Base-by-base conservation (phyloP, 2,113 vertebrate genomes). In the Notechis scutatus region DNA sequence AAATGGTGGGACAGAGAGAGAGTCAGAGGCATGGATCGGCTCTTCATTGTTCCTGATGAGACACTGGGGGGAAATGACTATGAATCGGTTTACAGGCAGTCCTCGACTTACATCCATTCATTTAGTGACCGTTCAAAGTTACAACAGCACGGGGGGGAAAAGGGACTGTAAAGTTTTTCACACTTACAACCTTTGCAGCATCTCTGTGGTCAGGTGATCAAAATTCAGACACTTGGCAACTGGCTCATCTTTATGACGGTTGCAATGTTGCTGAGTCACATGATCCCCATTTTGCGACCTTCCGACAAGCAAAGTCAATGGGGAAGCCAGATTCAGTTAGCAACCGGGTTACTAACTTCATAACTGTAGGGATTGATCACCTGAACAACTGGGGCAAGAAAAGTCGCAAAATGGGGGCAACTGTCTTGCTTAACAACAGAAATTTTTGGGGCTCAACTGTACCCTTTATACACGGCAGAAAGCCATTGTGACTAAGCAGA, bases 1-100 rank as follows among this genome's bases (percentile, higher is more conserved):
- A 0, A 69, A 61, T 2, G 7, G 21, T 7, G 18, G 47, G 26
- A 29, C 4, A n/a, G 1, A 45, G 20, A 7, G 47, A 1, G 1
- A 85, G 34, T 23, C 2, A 87, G 15, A 12, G 45, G 24, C 11
- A 5, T 0, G 5, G 6, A 5, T 39, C 23, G 11, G 18, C 61
- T 87, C 29, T 29, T 52, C 4, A 7, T 52, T 18, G 45, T 52
- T 29, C 86, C 23, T 2, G 23, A 86, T 26, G 23, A 47, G 45
- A 24, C 85, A 47, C 1, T 24, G 85, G 85, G 23, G 23, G 9
- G 23, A 86, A 86, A 26, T 24, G 45, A 26, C 9, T 47, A 23
- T 86, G 85, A 81, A 8, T 85, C 42, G 20, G 21, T 85, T 45
- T 45, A 24, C 69, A 64, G 11, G 26, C 14, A 64, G 11, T 64